phyloP scores from a whole-genome alignment of 1,140 invertebrate species.

The Danaus melanippus region DNA sequence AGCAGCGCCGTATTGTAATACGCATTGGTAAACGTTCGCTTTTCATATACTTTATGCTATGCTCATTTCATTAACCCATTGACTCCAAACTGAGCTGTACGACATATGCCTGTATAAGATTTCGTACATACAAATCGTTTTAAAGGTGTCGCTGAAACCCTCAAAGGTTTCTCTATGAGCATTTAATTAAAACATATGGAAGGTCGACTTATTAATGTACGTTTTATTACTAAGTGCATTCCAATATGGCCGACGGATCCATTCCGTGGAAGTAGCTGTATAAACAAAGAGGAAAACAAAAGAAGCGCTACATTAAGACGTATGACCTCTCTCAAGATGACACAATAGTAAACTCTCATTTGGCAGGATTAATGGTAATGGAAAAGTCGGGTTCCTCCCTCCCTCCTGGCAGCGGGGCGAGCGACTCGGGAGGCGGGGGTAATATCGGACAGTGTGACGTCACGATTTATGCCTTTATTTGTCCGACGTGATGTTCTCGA shows the following conservation, averaged over 20 bases:
- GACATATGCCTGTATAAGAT: too few species aligned
- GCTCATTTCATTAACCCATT: too few species aligned
- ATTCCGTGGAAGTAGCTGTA: slow-evolving; percentile 14
- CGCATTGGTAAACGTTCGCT: slow-evolving; percentile 13
- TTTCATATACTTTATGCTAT: slow-evolving; percentile 11
- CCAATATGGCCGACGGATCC: slow-evolving; percentile 5
- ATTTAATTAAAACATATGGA: background rate
- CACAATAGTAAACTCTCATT: slow-evolving; percentile 58
- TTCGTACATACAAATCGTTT: too few species aligned
- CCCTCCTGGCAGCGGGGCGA: background rate
- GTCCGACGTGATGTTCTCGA: slow-evolving; percentile 3
- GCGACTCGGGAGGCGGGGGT: too few species aligned
- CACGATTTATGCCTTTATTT: slow-evolving; percentile 21
- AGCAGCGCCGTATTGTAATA: slow-evolving; percentile 19
- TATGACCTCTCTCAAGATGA: slow-evolving; percentile 49
- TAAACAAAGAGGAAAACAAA: slow-evolving; percentile 39
- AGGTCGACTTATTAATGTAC: background rate
- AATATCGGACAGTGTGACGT: slow-evolving; percentile 25
- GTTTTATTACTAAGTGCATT: slow-evolving; percentile 5
- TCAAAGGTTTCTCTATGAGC: background rate
- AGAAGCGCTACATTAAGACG: slow-evolving; percentile 52
- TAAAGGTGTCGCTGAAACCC: too few species aligned
- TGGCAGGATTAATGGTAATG: slow-evolving; percentile 60
- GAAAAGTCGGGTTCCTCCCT: slow-evolving; percentile 49
- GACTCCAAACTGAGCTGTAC: too few species aligned